These are phyloP conservation scores for Sinonovacula constricta DNA, from an alignment of 1,140 invertebrate species.

Conservation along the genomic window DNA sequence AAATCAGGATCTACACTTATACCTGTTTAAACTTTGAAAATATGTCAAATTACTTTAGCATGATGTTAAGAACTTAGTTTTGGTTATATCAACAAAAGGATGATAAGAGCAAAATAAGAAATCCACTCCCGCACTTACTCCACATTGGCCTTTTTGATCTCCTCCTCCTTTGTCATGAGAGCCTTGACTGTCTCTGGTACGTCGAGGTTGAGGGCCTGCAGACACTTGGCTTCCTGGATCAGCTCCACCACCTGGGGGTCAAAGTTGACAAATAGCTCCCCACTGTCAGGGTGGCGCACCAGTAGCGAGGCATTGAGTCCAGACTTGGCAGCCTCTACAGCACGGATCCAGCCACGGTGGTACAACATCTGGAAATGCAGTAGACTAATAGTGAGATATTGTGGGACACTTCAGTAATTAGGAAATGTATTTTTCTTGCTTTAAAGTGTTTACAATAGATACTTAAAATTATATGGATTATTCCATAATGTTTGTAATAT, in stretches of 20 bases:
- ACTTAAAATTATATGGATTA: no score
- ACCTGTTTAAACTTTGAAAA: no score
- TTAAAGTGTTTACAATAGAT: no score
- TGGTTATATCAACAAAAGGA: no score
- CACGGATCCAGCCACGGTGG: constrained; percentile 77
- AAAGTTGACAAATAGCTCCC: constrained; percentile 78
- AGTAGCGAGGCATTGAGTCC: constrained; percentile 76
- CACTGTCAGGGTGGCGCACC: constrained; percentile 73
- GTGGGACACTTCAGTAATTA: no score
- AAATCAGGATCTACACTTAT: no score
- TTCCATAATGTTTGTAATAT: no score
- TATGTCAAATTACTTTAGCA: no score
- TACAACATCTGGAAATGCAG: constrained; percentile 73
- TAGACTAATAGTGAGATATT: no score
- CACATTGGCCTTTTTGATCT: constrained; percentile 87
- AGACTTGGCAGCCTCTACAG: constrained; percentile 76
- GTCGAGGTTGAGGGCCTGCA: constrained; percentile 90
- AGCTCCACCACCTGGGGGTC: constrained; percentile 80
- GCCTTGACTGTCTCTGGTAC: constrained; percentile 91
- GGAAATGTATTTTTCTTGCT: no score
- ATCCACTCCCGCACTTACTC: constrained; percentile 77
- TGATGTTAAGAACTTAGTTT: no score
- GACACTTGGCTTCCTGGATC: constrained; percentile 91
- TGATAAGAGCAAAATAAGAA: not conserved
- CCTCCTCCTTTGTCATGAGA: constrained; percentile 86